phyloP scores from a whole-genome alignment of 2,797 vertebrate species.

The Poeciliopsis turneri region DNA sequence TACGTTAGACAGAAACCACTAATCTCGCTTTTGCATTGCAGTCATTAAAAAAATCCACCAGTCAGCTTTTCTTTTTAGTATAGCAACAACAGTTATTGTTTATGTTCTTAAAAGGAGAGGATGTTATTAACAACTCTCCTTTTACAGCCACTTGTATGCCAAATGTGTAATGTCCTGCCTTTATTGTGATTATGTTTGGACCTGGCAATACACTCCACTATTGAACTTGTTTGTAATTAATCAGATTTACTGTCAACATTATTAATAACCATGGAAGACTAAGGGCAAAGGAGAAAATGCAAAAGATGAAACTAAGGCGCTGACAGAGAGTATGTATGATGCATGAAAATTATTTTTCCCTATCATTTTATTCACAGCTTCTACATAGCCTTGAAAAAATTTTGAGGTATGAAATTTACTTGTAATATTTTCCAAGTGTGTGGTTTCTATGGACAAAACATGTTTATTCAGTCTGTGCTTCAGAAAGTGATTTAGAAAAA shows the following conservation, averaged over 20 bases:
- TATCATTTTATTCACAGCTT: not conserved
- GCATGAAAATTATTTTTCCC: not conserved
- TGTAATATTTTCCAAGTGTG: not conserved
- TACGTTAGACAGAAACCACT: not conserved
- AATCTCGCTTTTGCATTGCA: not conserved
- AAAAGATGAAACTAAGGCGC: conserved; percentile 52
- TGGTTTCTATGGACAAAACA: not conserved
- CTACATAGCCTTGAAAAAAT: not conserved
- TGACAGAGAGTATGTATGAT: conserved; percentile 56
- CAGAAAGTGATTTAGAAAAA: not conserved
- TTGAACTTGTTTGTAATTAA: conserved; percentile 64
- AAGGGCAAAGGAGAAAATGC: conserved; percentile 57
- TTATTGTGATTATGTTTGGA: conserved; percentile 22
- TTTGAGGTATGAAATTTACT: not conserved
- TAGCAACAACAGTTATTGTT: conserved; percentile 4
- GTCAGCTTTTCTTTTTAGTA: not conserved
- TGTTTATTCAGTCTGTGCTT: not conserved
- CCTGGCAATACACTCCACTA: conserved; percentile 36
- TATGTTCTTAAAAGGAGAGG: conserved; percentile 2
- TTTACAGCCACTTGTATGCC: not conserved
- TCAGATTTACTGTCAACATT: conserved; percentile 72
- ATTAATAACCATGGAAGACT: conserved; percentile 72
- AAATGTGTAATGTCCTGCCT: conserved; percentile 1
- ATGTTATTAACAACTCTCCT: conserved; percentile 2
- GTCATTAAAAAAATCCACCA: not conserved